A percentile compares a stretch with the other conserved stretches of the same genome.
These are phyloP conservation scores for Ichneumoninae sp. DNA, from an alignment of 2,888 invertebrate species.

Conservation along the genomic window DNA sequence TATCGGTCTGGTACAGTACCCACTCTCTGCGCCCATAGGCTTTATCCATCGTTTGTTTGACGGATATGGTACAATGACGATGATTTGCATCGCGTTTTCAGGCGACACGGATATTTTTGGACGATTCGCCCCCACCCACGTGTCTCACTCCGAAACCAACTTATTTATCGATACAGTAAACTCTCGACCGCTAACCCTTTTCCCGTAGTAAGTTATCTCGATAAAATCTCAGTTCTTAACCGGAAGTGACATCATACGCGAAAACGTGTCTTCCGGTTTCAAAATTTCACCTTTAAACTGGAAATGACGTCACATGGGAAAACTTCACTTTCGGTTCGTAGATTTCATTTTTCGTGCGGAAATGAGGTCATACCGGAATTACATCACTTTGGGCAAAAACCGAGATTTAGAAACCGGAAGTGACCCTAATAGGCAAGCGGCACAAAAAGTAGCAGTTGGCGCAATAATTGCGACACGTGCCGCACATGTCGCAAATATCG, in stretches of 20 bases:
- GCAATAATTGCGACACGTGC: no score
- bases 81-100: slow-evolving; percentile 66
- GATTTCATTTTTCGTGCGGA: no score
- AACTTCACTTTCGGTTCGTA: no score
- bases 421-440: no score
- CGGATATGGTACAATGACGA: slow-evolving; percentile 71
- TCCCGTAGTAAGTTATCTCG: background rate
- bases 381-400: no score
- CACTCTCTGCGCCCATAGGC: background rate
- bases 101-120: slow-evolving; percentile 58
- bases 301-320: no score
- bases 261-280: no score
- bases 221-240: background rate
- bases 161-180: slow-evolving; percentile 16
- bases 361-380: no score
- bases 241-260: background rate
- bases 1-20: slow-evolving; percentile 39
- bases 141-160: slow-evolving; percentile 3
- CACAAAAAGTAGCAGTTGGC: no score
- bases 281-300: no score
- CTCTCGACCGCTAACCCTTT: background rate
- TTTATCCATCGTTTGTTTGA: slow-evolving; percentile 71
- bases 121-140: slow-evolving; percentile 8
- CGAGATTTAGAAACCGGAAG: no score
- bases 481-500: no score